Evolutionary conservation across 2,113 vertebrate genomes (phyloP).

Genomic region (Pedionomus torquatus): DNA sequence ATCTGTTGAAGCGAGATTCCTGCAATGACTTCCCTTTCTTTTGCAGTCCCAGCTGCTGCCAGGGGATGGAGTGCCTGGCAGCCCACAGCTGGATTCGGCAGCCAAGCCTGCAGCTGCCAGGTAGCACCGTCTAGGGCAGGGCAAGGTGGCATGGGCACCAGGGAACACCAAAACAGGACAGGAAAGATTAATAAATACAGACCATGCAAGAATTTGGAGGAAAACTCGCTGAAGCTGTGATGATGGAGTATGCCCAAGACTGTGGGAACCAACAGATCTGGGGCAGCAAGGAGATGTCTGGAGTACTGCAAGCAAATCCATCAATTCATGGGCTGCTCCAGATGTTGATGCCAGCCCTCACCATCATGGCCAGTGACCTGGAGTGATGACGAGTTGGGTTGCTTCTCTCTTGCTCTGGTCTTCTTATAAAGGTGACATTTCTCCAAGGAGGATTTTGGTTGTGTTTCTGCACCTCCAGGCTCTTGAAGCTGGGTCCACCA

Average conservation of each 20-base stretch:
- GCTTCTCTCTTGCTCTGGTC: not conserved
- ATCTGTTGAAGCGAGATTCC: not conserved
- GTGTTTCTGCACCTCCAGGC: not conserved
- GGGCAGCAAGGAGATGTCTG: not conserved
- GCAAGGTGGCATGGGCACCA: not conserved
- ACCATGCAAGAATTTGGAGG: not conserved
- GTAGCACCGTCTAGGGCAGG: not conserved
- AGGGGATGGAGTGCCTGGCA: conserved; percentile 30
- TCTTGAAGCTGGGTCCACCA: rapidly evolving
- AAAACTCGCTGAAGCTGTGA: not conserved
- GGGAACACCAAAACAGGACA: rapidly evolving
- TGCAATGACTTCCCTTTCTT: not conserved
- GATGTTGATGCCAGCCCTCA: not conserved
- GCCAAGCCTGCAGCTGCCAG: not conserved
- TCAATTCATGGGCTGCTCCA: rapidly evolving
- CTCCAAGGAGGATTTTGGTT: not conserved
- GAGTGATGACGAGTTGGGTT: rapidly evolving
- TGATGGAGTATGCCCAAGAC: not conserved
- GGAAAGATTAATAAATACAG: not conserved
- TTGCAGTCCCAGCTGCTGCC: conserved; percentile 40
- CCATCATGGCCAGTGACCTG: not conserved
- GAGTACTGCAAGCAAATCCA: not conserved
- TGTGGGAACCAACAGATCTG: not conserved
- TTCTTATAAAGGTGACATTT: not conserved
- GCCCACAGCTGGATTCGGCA: not conserved